These are phyloP conservation scores for Phenganax subtilis DNA, from an alignment of 92 coral and sea anemone genomes.

Conservation along the genomic window DNA sequence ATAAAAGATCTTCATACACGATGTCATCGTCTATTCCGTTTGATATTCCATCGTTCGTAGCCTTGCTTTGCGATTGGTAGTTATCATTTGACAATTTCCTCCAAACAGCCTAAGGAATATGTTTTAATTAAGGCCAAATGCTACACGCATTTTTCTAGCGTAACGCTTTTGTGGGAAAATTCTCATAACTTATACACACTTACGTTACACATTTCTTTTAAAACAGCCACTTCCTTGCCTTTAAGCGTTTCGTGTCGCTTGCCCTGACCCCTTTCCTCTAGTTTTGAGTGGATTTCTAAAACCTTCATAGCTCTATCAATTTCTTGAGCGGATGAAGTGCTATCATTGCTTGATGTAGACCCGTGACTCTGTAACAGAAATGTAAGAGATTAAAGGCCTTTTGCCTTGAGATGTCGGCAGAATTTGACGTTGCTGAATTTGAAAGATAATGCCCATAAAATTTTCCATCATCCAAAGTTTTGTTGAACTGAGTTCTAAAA, in stretches of 20 bases:
- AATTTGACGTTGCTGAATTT: no score
- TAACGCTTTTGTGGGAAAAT: no score
- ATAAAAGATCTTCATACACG: conserved; percentile 76
- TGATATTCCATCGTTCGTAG: conserved; percentile 29
- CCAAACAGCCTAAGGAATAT: conserved; percentile 82
- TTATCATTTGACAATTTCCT: conserved; percentile 78
- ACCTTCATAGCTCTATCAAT: conserved; percentile 72
- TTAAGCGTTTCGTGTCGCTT: conserved; percentile 43
- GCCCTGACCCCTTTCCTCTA: conserved; percentile 46
- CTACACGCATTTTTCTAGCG: no score
- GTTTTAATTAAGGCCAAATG: no score
- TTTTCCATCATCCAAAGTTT: no score
- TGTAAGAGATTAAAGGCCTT: background rate
- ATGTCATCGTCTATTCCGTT: conserved; percentile 50
- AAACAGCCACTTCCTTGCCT: conserved; percentile 82
- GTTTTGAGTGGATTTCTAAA: conserved; percentile 76
- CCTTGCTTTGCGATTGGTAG: conserved; percentile 42
- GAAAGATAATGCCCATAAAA: no score
- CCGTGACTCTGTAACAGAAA: background rate
- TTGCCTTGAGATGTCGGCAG: no score
- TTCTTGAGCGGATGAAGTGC: background rate
- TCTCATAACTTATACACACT: conserved; percentile 15
- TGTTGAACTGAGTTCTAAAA: no score
- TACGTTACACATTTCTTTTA: conserved; percentile 98
- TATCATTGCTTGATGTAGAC: conserved; percentile 16